phyloP scores from a whole-genome alignment of 1,140 invertebrate species.

The Apis dorsata region DNA sequence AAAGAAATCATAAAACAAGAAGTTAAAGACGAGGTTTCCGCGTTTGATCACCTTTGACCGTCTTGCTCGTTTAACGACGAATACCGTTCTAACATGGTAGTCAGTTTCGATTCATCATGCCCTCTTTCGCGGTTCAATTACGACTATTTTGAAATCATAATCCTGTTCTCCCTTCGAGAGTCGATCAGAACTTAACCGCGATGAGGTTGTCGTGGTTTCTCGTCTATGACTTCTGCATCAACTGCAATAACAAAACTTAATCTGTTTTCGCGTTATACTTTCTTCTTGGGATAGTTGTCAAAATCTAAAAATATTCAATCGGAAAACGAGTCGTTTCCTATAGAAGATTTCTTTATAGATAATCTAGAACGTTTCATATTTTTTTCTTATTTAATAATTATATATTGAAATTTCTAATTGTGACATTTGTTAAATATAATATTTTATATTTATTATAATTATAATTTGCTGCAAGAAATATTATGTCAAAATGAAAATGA shows the following conservation, averaged over 20 bases:
- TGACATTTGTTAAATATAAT: too few relatives aligned
- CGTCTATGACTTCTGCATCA: conserved; percentile 35
- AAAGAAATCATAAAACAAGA: not conserved
- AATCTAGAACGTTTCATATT: not conserved
- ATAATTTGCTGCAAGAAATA: too few relatives aligned
- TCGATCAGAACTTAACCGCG: conserved; percentile 34
- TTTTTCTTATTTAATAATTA: not conserved
- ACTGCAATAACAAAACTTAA: conserved; percentile 31
- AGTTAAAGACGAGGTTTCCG: not conserved
- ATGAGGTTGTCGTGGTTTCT: conserved; percentile 18
- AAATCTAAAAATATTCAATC: not conserved
- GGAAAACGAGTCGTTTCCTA: not conserved
- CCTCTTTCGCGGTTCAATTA: conserved; percentile 34
- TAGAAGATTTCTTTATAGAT: not conserved
- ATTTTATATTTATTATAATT: too few relatives aligned
- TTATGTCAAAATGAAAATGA: too few relatives aligned
- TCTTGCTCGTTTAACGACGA: conserved; percentile 49
- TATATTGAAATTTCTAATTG: too few relatives aligned
- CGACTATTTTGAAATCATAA: conserved; percentile 48
- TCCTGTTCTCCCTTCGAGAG: conserved; percentile 26
- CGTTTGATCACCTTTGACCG: not conserved
- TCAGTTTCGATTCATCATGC: conserved; percentile 49
- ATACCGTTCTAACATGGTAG: conserved; percentile 57
- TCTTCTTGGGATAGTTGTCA: not conserved
- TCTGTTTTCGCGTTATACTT: not conserved